phyloP scores from a whole-genome alignment of 2,797 vertebrate genomes.

The Fistularia commersonii region DNA sequence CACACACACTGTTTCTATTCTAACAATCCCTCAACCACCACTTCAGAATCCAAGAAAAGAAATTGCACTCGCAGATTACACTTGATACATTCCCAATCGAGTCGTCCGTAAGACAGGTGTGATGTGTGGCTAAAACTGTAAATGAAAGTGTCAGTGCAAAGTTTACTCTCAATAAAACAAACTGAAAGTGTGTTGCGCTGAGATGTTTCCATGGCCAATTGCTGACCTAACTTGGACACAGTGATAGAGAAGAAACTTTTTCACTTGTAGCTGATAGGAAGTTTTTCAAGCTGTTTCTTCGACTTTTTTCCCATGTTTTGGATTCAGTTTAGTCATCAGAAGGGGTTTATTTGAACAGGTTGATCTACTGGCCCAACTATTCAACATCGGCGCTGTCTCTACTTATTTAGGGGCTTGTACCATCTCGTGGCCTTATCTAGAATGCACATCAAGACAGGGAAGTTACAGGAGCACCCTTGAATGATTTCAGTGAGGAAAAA shows the following conservation, averaged over 20 bases:
- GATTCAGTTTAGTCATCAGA: too few species aligned
- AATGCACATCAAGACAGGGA: too few species aligned
- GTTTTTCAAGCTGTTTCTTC: too few species aligned
- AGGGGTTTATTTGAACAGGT: too few species aligned
- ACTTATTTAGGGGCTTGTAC: too few species aligned
- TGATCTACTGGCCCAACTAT: too few species aligned
- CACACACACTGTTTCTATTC: conserved; percentile 34
- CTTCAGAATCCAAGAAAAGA: conserved; percentile 27
- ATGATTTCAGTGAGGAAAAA: too few species aligned
- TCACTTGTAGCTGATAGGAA: neutral
- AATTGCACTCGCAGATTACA: conserved; percentile 63
- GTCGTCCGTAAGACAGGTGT: conserved; percentile 54
- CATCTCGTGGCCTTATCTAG: too few species aligned
- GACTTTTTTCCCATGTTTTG: too few species aligned
- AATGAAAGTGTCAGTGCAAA: conserved; percentile 69
- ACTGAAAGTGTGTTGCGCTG: conserved; percentile 37
- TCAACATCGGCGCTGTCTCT: too few species aligned
- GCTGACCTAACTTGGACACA: too few species aligned
- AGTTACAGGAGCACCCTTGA: too few species aligned
- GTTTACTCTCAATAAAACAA: conserved; percentile 74
- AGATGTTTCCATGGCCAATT: conserved; percentile 2
- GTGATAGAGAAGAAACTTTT: neutral
- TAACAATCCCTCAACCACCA: conserved; percentile 31
- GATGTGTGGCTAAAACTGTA: conserved; percentile 67
- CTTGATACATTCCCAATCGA: conserved; percentile 71